Conservation (phyloP, 2,888 invertebrate species). For the Trachelus stipa region DNA sequence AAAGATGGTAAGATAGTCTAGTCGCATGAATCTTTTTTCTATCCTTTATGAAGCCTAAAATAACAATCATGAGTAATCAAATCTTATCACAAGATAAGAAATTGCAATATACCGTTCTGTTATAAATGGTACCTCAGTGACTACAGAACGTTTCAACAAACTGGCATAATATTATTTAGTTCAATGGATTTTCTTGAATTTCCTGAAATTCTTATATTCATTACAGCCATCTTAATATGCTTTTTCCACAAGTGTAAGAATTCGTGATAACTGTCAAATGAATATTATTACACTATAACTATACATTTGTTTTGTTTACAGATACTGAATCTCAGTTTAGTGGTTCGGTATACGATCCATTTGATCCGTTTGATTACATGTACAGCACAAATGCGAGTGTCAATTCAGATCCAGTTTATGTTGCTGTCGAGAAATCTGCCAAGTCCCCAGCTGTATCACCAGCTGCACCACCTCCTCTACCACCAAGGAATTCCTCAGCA, state of each 20-base stretch:
- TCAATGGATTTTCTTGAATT: not conserved
- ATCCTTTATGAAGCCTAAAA: not conserved
- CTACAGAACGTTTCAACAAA: not conserved
- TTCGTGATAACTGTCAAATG: not conserved
- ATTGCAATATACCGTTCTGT: not conserved
- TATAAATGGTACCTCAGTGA: not conserved
- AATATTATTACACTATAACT: not conserved
- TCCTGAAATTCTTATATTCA: not conserved
- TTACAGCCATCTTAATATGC: not conserved
- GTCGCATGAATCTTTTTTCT: not conserved
- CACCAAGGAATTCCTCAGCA: conserved; percentile 71
- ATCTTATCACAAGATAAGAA: not conserved
- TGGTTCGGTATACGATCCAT: conserved; percentile 79
- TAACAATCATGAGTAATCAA: not conserved
- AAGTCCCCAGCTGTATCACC: conserved; percentile 69
- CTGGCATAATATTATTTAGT: not conserved
- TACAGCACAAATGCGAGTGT: conserved; percentile 76
- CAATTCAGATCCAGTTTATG: conserved; percentile 76
- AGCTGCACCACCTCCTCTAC: conserved; percentile 72
- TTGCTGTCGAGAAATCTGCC: conserved; percentile 73
- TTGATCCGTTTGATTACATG: conserved; percentile 84
- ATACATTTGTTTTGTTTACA: conserved; percentile 29
- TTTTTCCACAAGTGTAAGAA: not conserved
- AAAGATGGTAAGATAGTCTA: conserved; percentile 32
- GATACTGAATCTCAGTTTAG: conserved; percentile 71